Base-by-base conservation (phyloP, 2,797 vertebrate genomes). In the Mallotus villosus region DNA sequence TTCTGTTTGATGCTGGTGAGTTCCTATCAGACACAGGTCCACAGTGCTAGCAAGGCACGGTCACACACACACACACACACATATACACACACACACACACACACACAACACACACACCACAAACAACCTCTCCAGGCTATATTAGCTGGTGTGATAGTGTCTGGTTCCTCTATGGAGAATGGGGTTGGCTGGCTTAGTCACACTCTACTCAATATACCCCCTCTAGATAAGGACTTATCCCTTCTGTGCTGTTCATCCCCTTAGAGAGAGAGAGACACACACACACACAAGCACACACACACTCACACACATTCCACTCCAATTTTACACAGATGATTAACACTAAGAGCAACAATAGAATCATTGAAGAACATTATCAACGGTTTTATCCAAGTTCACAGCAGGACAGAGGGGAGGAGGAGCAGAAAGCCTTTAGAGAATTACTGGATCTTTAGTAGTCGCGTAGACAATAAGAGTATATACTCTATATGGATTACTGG, bases 1-100 rank as follows among this genome's bases (percentile, higher is more conserved):
- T 67, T 71, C 68, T n/a, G 59, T n/a, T 67, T 49, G 49, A 70
- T 63, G 25, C 60, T 61, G 37, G 62, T 74, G 57, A 55, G 4
- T 22, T 71, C 66, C 46, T 32, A 34, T 75, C 76, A 74, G 49
- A 12, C 4, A 6, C 37, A 41, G 37, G 9, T 41, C 37, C 37
- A 11, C 37, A 41, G 37, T 41, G 37, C 37, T 41, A 41, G 37
- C 37, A 41, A 41, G 37, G 37, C 11, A 41, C 7, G 37, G 9
- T 41, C 37, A 41, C 37, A 41, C 37, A 41, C 37, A 41, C 37
- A 41, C 9, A 1, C 8, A 41, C 37, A 12, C 37, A 9, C 8
- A 37, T 6, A 37, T 6, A 37, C 34, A 37, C 37, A 41, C 37
- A 41, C 9, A 41, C 37, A 41, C 34, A 37, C 37, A 41, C 37